These are phyloP conservation scores for Macroglossus sobrinus DNA, from an alignment of 2,113 vertebrate genomes.

Conservation along the genomic window DNA sequence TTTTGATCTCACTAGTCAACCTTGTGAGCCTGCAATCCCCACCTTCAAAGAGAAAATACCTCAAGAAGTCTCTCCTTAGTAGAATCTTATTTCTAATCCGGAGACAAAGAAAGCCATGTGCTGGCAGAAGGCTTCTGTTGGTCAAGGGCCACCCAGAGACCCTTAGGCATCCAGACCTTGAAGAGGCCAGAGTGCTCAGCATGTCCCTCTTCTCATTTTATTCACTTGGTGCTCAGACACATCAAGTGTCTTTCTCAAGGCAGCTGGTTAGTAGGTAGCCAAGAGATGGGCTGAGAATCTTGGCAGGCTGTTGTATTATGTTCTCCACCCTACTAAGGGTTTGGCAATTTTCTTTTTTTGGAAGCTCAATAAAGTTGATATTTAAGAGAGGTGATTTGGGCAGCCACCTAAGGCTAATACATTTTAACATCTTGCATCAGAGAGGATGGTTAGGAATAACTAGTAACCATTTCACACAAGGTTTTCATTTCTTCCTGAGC, in stretches of 20 bases:
- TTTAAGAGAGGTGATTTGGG: background rate
- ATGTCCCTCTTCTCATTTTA: background rate
- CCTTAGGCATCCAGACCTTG: background rate
- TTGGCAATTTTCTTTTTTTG: fast-evolving
- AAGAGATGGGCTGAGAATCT: background rate
- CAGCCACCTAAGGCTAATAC: background rate
- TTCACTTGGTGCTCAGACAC: background rate
- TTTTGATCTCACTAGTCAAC: background rate
- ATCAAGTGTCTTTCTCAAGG: background rate
- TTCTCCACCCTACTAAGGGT: background rate
- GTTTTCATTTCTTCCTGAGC: slow-evolving; percentile 19
- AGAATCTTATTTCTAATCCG: background rate
- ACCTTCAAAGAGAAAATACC: background rate
- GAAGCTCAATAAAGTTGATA: background rate
- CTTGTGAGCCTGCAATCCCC: background rate
- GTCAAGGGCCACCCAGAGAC: background rate
- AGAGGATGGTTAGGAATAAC: background rate
- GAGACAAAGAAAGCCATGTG: background rate
- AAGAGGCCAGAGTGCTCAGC: background rate
- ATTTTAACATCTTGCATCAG: background rate
- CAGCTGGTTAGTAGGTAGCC: background rate
- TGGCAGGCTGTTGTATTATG: background rate
- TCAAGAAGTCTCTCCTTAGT: background rate
- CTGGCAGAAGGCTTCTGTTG: background rate
- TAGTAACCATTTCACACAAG: background rate